Conservation (phyloP, 2,113 vertebrate genomes). For the Lophotis ruficrista region DNA sequence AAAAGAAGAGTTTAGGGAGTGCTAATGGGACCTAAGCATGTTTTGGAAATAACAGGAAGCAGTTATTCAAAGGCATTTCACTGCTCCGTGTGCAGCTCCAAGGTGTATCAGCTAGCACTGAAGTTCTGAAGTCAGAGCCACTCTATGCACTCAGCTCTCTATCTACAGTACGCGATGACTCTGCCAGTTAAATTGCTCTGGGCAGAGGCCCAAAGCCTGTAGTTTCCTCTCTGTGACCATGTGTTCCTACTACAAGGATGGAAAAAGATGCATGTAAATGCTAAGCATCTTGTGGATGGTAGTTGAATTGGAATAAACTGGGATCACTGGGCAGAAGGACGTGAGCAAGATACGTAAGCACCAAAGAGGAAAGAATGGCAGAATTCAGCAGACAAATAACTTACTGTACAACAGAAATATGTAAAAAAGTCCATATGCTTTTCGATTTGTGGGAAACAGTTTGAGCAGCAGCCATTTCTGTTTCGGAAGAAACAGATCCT, state of each 20-base stretch:
- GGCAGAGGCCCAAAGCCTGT: neutral
- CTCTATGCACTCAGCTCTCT: neutral
- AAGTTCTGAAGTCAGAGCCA: neutral
- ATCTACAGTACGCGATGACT: neutral
- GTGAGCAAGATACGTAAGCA: neutral
- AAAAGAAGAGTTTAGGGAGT: neutral
- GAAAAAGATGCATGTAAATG: neutral
- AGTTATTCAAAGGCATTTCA: neutral
- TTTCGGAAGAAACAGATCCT: neutral
- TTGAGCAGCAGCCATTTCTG: neutral
- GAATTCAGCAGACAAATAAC: neutral
- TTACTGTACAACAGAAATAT: neutral
- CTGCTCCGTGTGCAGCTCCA: neutral
- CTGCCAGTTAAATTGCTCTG: neutral
- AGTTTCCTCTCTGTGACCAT: neutral
- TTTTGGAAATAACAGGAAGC: neutral
- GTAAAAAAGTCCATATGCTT: neutral
- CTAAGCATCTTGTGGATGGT: neutral
- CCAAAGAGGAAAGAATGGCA: neutral
- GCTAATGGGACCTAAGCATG: neutral
- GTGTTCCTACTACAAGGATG: neutral
- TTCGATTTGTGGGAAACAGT: neutral
- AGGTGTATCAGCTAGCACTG: neutral
- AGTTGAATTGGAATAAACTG: neutral
- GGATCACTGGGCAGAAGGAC: neutral